These are phyloP conservation scores for Rotaria macrura DNA, from an alignment of 2,888 invertebrate species.

Conservation along the genomic window DNA sequence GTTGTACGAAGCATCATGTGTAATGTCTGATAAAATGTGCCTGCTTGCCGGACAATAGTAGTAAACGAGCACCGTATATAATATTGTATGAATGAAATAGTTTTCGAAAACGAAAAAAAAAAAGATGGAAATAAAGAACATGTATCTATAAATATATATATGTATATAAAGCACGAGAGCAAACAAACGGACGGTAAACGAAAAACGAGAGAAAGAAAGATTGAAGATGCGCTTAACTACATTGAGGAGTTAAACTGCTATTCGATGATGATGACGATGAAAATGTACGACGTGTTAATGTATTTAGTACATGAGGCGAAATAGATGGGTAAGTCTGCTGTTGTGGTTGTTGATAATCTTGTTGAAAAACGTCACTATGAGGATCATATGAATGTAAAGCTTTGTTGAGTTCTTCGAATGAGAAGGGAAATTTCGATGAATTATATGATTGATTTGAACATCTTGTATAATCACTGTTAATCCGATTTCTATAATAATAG, in stretches of 20 bases:
- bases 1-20: neutral
- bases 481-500: neutral
- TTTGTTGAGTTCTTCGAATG: neutral
- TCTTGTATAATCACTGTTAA: neutral
- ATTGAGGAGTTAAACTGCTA: neutral
- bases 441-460: neutral
- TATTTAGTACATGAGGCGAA: neutral
- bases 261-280: neutral
- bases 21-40: neutral
- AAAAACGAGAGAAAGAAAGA: neutral
- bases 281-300: neutral
- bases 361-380: neutral
- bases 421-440: neutral
- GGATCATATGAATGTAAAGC: neutral
- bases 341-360: neutral
- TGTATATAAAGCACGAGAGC: conserved; percentile 3
- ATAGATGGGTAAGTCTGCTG: neutral
- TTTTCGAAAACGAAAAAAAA: neutral
- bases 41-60: neutral
- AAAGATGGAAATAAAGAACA: neutral
- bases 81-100: neutral
- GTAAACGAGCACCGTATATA: conserved; percentile 3
- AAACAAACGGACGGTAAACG: neutral
- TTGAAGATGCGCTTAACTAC: neutral
- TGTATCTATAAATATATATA: neutral